Evolutionary conservation across 2,113 vertebrate genomes (phyloP), one percentile per base, ranked within the genome.

Genomic region (Bagarius yarrelli): DNA sequence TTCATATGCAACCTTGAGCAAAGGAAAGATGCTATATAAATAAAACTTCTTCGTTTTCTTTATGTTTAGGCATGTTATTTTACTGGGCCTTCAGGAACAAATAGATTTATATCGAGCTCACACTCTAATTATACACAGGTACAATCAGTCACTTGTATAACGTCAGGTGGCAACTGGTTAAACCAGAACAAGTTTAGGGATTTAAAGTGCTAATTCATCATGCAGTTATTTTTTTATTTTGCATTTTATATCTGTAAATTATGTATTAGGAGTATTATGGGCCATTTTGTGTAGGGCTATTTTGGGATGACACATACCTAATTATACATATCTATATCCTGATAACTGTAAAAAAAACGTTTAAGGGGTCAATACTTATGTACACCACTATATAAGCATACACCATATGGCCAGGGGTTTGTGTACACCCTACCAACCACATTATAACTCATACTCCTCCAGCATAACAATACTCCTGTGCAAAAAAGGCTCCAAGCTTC

Each of bases 61-160:
- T n/a, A n/a, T 70, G 44, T 50, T 50, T 25, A 47, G 36, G 36
- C 66, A 69, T 69, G 36, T 44, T 69, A 14, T 70, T n/a, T 70
- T 18, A 25, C 23, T 6, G 21, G 23, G 23, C 23, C 44, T 69
- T 18, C 66, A 69, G 66, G 23, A 69, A 47, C 40, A n/a, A 14
- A 25, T 50, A 12, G 12, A 44, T 70, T 69, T 25, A 69, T 69
- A 47, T 8, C 47, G 40, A 69, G 23, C 2, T 47, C 8, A 27
- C n/a, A 23, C 64, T 64, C 15, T 36, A 64, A 40, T n/a, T 44
- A 12, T 12, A 67, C 67, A 50, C 32, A 64, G 63, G 3, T 12
- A 32, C 63, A 21, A 64, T 64, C 32, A 36, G 34, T 14, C 63
- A 34, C 32, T 36, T 19, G 4, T 34, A 34, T 64, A 8, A 34